phyloP scores from a whole-genome alignment of 1,140 invertebrate genomes.

The Camponotus vicinus region DNA sequence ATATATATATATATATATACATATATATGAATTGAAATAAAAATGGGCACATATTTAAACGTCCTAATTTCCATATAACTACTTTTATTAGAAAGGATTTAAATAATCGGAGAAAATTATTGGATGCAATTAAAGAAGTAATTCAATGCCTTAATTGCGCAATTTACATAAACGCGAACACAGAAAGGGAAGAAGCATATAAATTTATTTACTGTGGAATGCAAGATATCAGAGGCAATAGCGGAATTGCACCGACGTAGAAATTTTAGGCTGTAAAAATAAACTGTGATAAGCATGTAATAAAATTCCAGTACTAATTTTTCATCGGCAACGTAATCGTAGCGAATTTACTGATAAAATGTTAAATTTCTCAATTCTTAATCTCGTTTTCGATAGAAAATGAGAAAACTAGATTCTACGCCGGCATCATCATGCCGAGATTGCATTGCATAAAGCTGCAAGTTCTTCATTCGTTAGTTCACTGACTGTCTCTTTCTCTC shows the following conservation, averaged over 20 bases:
- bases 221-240: background rate
- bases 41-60: background rate
- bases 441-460: slow-evolving; percentile 55
- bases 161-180: background rate
- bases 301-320: background rate
- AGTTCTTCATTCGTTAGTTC: slow-evolving; percentile 38
- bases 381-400: slow-evolving; percentile 43
- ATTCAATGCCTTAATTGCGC: background rate
- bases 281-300: background rate
- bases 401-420: slow-evolving; percentile 44
- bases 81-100: background rate
- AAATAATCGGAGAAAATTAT: background rate
- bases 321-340: slow-evolving; percentile 15
- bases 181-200: too few species aligned
- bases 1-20: background rate
- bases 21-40: background rate
- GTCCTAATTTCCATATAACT: background rate
- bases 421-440: slow-evolving; percentile 33
- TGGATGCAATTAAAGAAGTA: background rate
- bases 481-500: slow-evolving; percentile 8
- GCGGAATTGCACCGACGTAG: background rate
- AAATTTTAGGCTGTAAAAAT: background rate
- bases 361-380: slow-evolving; percentile 61
- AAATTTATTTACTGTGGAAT: background rate
- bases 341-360: slow-evolving; percentile 48